Conservation (phyloP, 1,140 invertebrate genomes). For the Anastrepha obliqua region DNA sequence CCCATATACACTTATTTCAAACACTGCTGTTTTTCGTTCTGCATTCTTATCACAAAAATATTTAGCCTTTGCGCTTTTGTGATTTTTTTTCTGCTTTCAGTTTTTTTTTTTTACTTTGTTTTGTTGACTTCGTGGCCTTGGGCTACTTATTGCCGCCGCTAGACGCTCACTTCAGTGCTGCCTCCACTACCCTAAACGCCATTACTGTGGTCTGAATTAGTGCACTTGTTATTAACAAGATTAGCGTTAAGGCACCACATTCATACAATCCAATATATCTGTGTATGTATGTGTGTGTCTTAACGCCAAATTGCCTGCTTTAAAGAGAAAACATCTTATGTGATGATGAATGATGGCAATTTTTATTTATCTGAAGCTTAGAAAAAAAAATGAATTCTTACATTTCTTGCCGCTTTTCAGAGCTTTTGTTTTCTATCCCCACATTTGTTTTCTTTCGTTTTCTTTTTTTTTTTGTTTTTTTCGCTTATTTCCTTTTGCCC, state of each 20-base stretch:
- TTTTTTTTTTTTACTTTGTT: neutral
- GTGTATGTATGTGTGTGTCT: neutral
- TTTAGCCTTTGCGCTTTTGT: neutral
- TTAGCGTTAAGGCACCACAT: neutral
- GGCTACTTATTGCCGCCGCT: neutral
- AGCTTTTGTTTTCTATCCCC: neutral
- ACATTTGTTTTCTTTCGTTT: neutral
- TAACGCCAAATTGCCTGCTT: neutral
- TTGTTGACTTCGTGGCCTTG: neutral
- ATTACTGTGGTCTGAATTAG: neutral
- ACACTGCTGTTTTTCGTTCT: neutral
- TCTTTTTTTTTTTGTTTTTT: neutral
- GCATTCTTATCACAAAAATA: neutral
- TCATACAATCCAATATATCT: neutral
- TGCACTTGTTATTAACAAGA: constrained; percentile 28
- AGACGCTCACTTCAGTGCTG: neutral
- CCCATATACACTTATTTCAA: neutral
- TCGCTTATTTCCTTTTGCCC: neutral
- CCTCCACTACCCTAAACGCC: too few relatives aligned
- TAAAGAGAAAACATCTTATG: neutral
- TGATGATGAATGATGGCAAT: constrained; percentile 31
- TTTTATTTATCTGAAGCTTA: constrained; percentile 24
- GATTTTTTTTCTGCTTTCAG: too few relatives aligned
- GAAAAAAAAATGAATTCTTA: neutral
- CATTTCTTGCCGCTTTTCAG: neutral